Percentiles rank a stretch among this genome's conserved stretches.
These are phyloP conservation scores for Pocillopora damicornis DNA, from an alignment of 64 coral and sea anemone genomes.

Conservation along the genomic window DNA sequence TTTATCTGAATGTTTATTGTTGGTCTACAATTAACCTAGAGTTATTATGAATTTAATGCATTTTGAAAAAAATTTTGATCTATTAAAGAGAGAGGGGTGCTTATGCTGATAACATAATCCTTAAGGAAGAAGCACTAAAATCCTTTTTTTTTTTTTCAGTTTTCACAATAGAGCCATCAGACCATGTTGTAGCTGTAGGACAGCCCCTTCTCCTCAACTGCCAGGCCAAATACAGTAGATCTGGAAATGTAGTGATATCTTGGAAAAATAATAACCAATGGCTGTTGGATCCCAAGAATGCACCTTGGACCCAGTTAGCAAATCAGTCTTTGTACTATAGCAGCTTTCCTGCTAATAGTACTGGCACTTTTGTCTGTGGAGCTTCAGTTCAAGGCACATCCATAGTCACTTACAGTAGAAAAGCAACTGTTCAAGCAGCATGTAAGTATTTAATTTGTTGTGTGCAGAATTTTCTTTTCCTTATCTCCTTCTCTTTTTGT, in stretches of 20 bases:
- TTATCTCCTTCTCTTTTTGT: no score
- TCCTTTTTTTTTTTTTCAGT: conserved; percentile 10
- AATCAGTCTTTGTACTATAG: conserved; percentile 67
- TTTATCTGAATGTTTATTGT: no score
- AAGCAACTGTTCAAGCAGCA: conserved; percentile 52
- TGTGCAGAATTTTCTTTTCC: no score
- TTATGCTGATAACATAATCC: no score
- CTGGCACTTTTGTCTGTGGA: conserved; percentile 58
- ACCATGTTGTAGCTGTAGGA: conserved; percentile 50
- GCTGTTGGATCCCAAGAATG: conserved; percentile 38
- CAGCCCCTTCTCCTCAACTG: conserved; percentile 58
- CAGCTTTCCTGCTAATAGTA: conserved; percentile 31
- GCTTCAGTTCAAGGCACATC: conserved; percentile 14
- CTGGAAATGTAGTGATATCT: conserved; percentile 25
- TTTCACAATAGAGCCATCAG: conserved; percentile 56
- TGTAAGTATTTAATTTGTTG: conserved; percentile 38
- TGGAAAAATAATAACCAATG: conserved; percentile 43
- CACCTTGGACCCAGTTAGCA: conserved; percentile 21
- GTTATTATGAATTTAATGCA: no score
- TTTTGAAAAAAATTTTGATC: no score
- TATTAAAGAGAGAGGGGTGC: no score
- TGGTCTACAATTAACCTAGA: no score
- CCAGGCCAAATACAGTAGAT: conserved; percentile 48
- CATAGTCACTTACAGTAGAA: conserved; percentile 33
- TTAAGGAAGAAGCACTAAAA: background rate